Evolutionary conservation across 2,888 invertebrate genomes (phyloP).

Genomic region (Acheta domesticus): DNA sequence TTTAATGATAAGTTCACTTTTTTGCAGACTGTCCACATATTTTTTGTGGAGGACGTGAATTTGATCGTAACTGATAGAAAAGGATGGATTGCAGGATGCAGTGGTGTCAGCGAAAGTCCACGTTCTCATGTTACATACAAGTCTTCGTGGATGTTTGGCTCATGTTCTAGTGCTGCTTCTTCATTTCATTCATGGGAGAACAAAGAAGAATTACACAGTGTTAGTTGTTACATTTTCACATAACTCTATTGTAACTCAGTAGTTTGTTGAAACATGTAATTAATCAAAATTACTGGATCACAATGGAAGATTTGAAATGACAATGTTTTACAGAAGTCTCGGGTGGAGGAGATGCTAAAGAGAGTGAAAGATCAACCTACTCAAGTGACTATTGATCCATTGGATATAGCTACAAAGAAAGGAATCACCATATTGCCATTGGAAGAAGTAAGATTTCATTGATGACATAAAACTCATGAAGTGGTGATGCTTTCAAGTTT

Average conservation of each 20-base stretch:
- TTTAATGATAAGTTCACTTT: background rate
- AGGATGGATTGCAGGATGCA: constrained; percentile 36
- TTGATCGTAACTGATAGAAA: constrained; percentile 56
- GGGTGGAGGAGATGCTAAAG: constrained; percentile 80
- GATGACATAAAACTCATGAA: background rate
- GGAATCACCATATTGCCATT: constrained; percentile 55
- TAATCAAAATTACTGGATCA: background rate
- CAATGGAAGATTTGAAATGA: background rate
- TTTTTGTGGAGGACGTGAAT: constrained; percentile 58
- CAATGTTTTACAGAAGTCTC: constrained; percentile 52
- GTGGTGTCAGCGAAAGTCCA: constrained; percentile 20
- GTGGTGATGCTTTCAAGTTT: background rate
- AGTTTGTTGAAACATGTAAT: background rate
- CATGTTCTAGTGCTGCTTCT: background rate
- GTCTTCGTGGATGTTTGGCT: background rate
- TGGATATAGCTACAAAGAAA: constrained; percentile 54
- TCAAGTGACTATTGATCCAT: constrained; percentile 46
- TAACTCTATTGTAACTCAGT: background rate
- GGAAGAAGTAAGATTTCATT: constrained; percentile 46
- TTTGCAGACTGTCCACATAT: constrained; percentile 59
- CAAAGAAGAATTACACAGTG: background rate
- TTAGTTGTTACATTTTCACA: background rate
- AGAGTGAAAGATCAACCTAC: constrained; percentile 53
- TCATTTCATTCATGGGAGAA: background rate
- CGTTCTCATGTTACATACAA: background rate